Evolutionary conservation across 2,113 vertebrate genomes (phyloP).

Genomic region (Lycaon pictus): DNA sequence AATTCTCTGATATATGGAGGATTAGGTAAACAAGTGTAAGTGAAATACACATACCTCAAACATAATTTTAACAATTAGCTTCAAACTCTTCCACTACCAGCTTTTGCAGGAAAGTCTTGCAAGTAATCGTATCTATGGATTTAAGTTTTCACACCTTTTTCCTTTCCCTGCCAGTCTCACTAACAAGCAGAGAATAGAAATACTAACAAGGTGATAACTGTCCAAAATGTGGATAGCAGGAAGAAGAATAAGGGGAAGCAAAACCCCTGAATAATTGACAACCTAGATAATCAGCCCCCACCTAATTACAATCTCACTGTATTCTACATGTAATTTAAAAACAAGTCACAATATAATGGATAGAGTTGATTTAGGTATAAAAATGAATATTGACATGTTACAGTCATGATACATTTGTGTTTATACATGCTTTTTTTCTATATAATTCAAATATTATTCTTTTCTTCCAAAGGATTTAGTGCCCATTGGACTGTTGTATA

Average conservation of each 20-base stretch:
- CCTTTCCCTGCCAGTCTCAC: constrained; percentile 76
- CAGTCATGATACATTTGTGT: background rate
- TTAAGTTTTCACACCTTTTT: constrained; percentile 82
- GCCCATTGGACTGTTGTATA: background rate
- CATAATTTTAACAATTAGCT: constrained; percentile 72
- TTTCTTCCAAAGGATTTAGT: constrained; percentile 26
- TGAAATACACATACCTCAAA: constrained; percentile 44
- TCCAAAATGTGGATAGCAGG: constrained; percentile 65
- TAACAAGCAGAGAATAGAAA: constrained; percentile 78
- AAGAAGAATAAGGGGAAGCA: constrained; percentile 52
- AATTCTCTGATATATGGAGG: background rate
- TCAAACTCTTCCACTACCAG: constrained; percentile 60
- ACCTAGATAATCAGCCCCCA: constrained; percentile 56
- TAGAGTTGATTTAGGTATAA: background rate
- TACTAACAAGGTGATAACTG: constrained; percentile 78
- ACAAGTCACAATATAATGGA: background rate
- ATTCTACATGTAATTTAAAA: constrained; percentile 61
- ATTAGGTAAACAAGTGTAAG: constrained; percentile 62
- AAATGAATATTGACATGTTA: background rate
- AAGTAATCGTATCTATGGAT: constrained; percentile 75
- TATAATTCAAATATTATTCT: constrained; percentile 48
- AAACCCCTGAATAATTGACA: constrained; percentile 77
- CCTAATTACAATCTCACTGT: constrained; percentile 61
- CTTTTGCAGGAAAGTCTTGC: constrained; percentile 69
- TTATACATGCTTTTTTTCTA: background rate